Evolutionary conservation across 2,888 invertebrate genomes (phyloP), one percentile per base, ranked within the genome.

Genomic region (Netelia inedita): DNA sequence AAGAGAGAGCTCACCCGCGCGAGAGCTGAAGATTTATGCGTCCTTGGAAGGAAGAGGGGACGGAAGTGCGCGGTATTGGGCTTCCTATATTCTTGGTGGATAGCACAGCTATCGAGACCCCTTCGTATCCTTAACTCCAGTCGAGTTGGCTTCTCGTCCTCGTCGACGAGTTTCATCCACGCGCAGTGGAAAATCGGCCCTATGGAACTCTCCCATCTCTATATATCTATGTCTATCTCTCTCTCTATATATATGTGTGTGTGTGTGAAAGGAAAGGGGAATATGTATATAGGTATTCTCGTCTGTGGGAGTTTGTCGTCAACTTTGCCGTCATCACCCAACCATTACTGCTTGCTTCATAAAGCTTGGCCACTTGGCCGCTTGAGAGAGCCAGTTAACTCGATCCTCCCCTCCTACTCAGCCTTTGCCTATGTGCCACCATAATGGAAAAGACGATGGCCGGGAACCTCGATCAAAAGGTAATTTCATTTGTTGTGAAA

Each of bases 31-130:
- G 92, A 93, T 93, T 93, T 93, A 93, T 92, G 91, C 91, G 88
- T 86, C 89, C 89, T 90, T 88, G 87, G 89, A 91, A 88, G 89
- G 89, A 90, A 79, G 89, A 87, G 86, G 87, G 79, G 84, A 86
- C 89, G 92, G 92, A 93, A 92, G 91, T 89, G 83, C 88, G 89
- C 90, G 87, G 90, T 92, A 92, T 93, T 90, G 92, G 91, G 89
- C 91, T 91, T 89, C 90, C 72, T 73, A 59, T 88, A 91, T 90
- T 91, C 91, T 90, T 87, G 50, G 89, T 28, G 91, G 91, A 92
- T 53, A 53, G 50, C 28, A 28, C 28, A 89, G 87, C 90, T 76
- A 86, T 28, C 85, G 88, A 88, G 46, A 73, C 41, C 43, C 72
- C 59, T 46, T 43, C 43, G 43, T 23, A 73, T 90, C 90, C 90